Evolutionary conservation across 2,888 invertebrate genomes (phyloP).

Genomic region (Dryobotodes eremita): DNA sequence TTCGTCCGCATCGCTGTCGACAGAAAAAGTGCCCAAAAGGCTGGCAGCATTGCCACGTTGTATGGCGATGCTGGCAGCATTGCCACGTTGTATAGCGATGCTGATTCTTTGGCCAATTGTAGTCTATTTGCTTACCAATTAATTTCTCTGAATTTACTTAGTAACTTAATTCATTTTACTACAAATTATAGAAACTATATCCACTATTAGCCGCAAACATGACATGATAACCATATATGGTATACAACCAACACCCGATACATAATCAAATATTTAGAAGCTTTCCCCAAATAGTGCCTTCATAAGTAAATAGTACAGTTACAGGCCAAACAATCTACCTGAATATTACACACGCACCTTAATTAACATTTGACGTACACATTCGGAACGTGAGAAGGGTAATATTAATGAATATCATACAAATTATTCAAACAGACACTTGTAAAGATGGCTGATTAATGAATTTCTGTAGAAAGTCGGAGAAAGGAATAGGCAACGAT

Average conservation of each 20-base stretch:
- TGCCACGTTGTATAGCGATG: no score
- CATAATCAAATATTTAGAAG: constrained; percentile 54
- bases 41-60: no score
- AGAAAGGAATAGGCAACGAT: background rate
- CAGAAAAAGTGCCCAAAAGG: no score
- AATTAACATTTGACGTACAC: constrained; percentile 67
- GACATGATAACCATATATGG: constrained; percentile 50
- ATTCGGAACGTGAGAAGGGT: constrained; percentile 65
- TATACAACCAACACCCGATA: constrained; percentile 46
- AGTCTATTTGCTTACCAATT: no score
- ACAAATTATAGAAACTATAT: constrained; percentile 16
- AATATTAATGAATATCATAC: constrained; percentile 64
- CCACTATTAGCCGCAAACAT: constrained; percentile 21
- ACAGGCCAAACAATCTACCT: constrained; percentile 53
- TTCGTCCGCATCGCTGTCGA: no score
- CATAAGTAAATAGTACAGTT: constrained; percentile 42
- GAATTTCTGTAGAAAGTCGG: constrained; percentile 39
- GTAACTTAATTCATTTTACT: constrained; percentile 15
- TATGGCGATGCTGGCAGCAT: no score
- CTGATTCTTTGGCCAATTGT: no score
- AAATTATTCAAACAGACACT: constrained; percentile 60
- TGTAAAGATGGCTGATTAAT: constrained; percentile 61
- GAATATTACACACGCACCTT: constrained; percentile 64
- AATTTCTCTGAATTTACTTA: background rate
- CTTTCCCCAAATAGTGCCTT: constrained; percentile 42